Percentiles rank a stretch among this genome's conserved stretches.
Conservation (phyloP, 1,140 invertebrate species). For the Leptopilina clavipes region DNA sequence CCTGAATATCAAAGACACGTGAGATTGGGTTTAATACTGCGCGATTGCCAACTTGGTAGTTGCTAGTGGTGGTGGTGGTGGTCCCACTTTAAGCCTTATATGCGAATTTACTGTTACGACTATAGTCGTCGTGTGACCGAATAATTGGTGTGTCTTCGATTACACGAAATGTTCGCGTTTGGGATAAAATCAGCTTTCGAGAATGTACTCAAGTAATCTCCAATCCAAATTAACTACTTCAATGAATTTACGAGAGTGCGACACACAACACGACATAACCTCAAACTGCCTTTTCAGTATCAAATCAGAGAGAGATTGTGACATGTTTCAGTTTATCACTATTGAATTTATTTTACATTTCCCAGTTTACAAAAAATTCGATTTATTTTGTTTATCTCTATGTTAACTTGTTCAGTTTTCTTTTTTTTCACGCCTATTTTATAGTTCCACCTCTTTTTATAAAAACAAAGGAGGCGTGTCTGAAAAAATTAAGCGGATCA, state of each 20-base stretch:
- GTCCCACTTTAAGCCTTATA: constrained; percentile 45
- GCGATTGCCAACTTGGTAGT: neutral
- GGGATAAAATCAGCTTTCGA: constrained; percentile 3
- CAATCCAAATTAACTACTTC: neutral
- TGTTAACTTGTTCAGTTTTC: no score
- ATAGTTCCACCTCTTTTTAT: no score
- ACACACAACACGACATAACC: neutral
- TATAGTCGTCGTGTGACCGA: constrained; percentile 16
- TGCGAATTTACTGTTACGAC: constrained; percentile 57
- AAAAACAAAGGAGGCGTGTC: no score
- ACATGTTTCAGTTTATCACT: no score
- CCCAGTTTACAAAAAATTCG: no score
- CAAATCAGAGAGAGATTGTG: neutral
- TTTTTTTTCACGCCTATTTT: no score
- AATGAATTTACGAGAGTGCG: neutral
- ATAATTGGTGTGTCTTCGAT: constrained; percentile 45
- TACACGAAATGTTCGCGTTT: constrained; percentile 44
- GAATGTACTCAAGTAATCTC: neutral
- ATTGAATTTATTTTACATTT: no score
- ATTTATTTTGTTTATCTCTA: no score
- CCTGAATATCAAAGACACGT: constrained; percentile 48
- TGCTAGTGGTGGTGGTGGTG: no score
- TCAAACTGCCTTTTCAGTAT: neutral
- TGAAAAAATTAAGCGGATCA: no score
- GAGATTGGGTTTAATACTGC: constrained; percentile 9